Evolutionary conservation across 2,113 vertebrate genomes (phyloP).

Genomic region (Lepidothrix coronata): DNA sequence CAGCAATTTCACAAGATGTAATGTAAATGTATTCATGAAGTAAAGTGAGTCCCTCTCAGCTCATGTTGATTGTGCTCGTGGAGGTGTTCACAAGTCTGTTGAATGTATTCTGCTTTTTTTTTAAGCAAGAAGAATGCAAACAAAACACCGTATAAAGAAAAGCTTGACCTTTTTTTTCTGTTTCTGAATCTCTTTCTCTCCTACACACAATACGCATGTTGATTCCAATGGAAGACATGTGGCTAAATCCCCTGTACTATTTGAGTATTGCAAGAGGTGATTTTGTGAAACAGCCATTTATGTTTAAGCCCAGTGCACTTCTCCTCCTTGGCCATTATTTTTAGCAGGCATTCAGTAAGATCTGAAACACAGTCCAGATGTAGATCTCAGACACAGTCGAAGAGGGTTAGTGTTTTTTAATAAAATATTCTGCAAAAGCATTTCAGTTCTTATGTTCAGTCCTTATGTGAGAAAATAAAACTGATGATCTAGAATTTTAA

Average conservation of each 20-base stretch:
- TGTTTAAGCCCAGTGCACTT: background rate
- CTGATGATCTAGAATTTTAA: constrained; percentile 37
- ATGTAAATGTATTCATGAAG: constrained; percentile 75
- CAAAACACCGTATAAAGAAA: background rate
- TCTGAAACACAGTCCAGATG: constrained; percentile 52
- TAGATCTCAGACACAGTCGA: constrained; percentile 33
- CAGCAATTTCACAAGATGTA: constrained; percentile 74
- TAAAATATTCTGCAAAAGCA: constrained; percentile 29
- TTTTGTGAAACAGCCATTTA: constrained; percentile 47
- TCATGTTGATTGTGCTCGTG: constrained; percentile 52
- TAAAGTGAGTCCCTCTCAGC: constrained; percentile 58
- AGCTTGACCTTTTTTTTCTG: background rate
- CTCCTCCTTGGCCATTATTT: constrained; percentile 35
- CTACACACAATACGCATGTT: background rate
- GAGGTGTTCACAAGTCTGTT: constrained; percentile 53
- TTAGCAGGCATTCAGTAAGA: constrained; percentile 48
- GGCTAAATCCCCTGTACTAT: background rate
- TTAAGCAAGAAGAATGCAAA: constrained; percentile 27
- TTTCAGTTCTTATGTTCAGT: constrained; percentile 29
- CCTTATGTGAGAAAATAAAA: constrained; percentile 41
- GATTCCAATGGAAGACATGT: background rate
- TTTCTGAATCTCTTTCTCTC: constrained; percentile 4
- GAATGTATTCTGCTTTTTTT: constrained; percentile 23
- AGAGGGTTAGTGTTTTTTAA: background rate
- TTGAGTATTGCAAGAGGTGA: background rate